Percentiles rank a stretch among this genome's conserved stretches.
Conservation (phyloP, 2,888 invertebrate species). For the Pseudococcus viburni region DNA sequence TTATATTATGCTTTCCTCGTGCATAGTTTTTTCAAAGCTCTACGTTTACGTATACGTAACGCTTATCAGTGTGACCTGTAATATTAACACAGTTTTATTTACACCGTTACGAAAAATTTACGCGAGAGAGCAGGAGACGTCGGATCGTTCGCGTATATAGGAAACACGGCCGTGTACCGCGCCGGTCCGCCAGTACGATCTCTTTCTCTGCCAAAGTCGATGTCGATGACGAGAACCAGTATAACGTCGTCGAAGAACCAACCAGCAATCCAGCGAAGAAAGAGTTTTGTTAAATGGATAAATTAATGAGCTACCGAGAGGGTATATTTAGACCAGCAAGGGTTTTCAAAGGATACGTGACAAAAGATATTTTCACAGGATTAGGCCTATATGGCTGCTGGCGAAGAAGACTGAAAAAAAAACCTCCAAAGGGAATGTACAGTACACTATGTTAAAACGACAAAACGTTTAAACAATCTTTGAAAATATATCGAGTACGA, state of each 20-base stretch:
- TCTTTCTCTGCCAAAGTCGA: not conserved
- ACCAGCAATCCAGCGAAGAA: not conserved
- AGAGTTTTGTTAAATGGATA: conserved; percentile 20
- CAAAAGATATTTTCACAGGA: conserved; percentile 30
- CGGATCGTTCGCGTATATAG: not conserved
- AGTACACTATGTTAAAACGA: not conserved
- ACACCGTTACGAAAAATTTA: conserved; percentile 12
- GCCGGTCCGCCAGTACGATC: not conserved
- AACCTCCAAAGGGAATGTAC: not conserved
- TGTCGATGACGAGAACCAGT: not conserved
- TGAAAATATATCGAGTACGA: not conserved
- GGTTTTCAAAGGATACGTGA: not conserved
- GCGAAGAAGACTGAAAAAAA: not conserved
- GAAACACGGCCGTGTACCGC: not conserved
- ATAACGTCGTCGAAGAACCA: not conserved
- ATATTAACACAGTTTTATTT: conserved; percentile 48
- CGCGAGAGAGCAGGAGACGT: conserved; percentile 2
- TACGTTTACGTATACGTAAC: not conserved
- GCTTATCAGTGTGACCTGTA: conserved; percentile 42
- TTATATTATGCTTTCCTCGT: not conserved
- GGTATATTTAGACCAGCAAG: not conserved
- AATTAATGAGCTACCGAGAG: conserved; percentile 8
- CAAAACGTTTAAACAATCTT: conserved; percentile 4
- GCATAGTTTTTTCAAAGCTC: not conserved
- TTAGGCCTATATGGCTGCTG: not conserved